A percentile compares a stretch with the other conserved stretches of the same genome.
Evolutionary conservation across 2,113 vertebrate genomes (phyloP).

Genomic region (Rhagologus leucostigma): DNA sequence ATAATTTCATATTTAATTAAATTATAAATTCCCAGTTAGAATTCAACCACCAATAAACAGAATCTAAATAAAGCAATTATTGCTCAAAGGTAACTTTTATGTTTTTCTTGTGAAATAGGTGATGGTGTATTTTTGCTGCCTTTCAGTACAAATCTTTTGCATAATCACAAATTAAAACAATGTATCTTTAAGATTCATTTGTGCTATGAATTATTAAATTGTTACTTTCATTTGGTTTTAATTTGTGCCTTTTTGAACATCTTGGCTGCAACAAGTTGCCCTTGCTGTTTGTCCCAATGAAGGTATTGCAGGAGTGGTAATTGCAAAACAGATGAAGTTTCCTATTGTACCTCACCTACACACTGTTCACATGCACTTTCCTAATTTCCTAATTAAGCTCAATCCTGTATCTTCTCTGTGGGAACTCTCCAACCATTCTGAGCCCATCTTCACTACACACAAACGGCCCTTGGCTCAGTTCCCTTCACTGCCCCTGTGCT

Average conservation of each 20-base stretch:
- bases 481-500: neutral
- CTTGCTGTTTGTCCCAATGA: neutral
- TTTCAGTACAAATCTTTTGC: constrained; percentile 2
- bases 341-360: neutral
- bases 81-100: constrained; percentile 57
- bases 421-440: neutral
- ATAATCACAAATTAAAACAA: constrained; percentile 18
- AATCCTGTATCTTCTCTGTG: neutral
- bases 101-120: constrained; percentile 47
- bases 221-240: neutral
- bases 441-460: neutral
- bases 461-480: neutral
- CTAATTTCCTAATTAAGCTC: neutral
- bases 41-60: constrained; percentile 57
- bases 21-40: constrained; percentile 59
- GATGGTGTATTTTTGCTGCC: neutral
- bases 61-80: constrained; percentile 70
- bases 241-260: neutral
- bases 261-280: neutral
- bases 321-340: neutral
- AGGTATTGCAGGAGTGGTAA: neutral
- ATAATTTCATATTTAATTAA: constrained; percentile 71
- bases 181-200: neutral
- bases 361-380: neutral
- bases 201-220: neutral